These are phyloP conservation scores for Magallana ariakensis DNA, from an alignment of 1,140 invertebrate genomes.

Conservation along the genomic window DNA sequence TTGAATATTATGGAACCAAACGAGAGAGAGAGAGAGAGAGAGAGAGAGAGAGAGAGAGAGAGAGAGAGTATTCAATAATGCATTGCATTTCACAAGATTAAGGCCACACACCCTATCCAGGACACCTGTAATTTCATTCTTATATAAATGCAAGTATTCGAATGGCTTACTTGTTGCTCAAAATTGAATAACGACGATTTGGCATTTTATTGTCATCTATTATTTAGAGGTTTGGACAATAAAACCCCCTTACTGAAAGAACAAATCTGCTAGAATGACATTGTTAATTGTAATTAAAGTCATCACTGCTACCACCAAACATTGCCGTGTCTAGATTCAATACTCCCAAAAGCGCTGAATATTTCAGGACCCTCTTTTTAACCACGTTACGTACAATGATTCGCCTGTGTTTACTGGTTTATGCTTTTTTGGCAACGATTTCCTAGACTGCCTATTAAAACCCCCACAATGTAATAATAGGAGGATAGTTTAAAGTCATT, in stretches of 20 bases:
- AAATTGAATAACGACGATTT: conserved; percentile 1
- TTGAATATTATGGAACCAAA: background rate
- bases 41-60: conserved; percentile 16
- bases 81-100: background rate
- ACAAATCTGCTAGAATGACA: conserved; percentile 6
- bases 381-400: too few species aligned
- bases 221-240: background rate
- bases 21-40: conserved; percentile 8
- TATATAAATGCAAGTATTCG: background rate
- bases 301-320: conserved; percentile 9
- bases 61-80: background rate
- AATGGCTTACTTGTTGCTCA: conserved; percentile 1
- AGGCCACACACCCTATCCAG: background rate
- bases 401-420: too few species aligned
- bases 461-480: too few species aligned
- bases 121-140: background rate
- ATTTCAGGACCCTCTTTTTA: too few species aligned
- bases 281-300: background rate
- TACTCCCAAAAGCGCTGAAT: background rate
- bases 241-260: background rate
- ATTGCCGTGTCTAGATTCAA: background rate
- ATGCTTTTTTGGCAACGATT: too few species aligned
- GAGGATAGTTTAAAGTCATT: too few species aligned
- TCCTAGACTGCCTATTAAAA: too few species aligned
- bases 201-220: background rate